Evolutionary conservation across 2,888 invertebrate genomes (phyloP).

Genomic region (Chrysodeixis includens): DNA sequence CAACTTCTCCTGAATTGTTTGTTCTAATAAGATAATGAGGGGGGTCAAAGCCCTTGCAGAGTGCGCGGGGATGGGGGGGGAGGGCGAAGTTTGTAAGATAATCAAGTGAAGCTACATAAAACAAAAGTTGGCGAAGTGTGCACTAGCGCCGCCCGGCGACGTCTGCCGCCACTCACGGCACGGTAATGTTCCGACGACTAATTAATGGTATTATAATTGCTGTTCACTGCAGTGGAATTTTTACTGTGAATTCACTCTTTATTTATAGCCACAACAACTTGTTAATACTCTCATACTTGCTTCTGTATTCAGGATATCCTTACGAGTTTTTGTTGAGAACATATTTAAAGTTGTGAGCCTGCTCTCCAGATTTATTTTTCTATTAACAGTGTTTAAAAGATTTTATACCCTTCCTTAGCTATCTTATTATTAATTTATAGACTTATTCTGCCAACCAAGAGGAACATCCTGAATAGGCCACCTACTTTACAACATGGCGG

Average conservation of each 20-base stretch:
- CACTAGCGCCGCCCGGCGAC: conserved; percentile 5
- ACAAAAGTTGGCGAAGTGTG: conserved; percentile 19
- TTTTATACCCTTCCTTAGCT: neutral
- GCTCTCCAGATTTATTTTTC: neutral
- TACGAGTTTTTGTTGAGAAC: neutral
- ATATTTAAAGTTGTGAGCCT: neutral
- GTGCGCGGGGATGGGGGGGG: neutral
- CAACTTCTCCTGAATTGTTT: neutral
- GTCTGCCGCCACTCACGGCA: neutral
- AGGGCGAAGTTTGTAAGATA: conserved; percentile 11
- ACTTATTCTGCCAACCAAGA: neutral
- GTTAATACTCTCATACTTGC: neutral
- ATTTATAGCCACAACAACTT: neutral
- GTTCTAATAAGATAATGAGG: conserved; percentile 9
- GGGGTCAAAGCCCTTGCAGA: neutral
- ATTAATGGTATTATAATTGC: neutral
- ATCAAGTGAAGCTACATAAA: conserved; percentile 48
- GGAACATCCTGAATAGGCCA: neutral
- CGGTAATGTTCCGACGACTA: neutral
- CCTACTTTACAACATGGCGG: neutral
- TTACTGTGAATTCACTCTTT: neutral
- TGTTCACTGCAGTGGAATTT: neutral
- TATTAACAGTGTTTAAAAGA: neutral
- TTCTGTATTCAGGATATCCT: neutral
- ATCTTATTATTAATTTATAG: too few relatives aligned